These are phyloP conservation scores for Elysia crispata DNA, from an alignment of 2,888 invertebrate species.

Conservation along the genomic window DNA sequence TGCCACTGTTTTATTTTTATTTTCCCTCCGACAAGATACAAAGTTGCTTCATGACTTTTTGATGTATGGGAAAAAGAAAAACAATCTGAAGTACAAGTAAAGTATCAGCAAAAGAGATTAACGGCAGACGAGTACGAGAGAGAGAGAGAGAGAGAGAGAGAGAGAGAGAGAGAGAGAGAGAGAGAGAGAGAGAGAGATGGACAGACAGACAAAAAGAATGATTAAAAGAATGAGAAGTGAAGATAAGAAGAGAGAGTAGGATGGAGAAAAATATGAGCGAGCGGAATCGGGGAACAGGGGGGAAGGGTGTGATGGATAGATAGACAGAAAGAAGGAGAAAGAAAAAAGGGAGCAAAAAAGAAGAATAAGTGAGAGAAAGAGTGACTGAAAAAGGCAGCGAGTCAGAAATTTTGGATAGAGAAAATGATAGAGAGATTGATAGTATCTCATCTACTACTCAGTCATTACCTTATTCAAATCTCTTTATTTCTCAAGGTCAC, in stretches of 20 bases:
- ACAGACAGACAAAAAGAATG: background rate
- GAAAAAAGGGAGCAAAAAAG: background rate
- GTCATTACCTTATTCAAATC: no score
- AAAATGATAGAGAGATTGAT: background rate
- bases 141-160: background rate
- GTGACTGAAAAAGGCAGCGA: no score
- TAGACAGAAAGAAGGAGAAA: conserved; percentile 11
- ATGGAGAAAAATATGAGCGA: background rate
- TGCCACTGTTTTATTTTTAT: no score
- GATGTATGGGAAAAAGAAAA: no score
- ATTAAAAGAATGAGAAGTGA: no score
- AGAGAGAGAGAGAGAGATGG: conserved; percentile 24
- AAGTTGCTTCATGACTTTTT: no score
- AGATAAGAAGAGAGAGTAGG: background rate
- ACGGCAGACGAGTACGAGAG: background rate
- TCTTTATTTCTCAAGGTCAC: no score
- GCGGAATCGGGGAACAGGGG: background rate
- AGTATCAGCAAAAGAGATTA: background rate
- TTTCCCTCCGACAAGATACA: no score
- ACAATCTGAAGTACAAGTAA: no score
- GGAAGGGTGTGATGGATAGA: no score
- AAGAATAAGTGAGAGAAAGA: background rate
- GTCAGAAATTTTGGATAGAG: background rate
- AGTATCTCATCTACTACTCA: no score
- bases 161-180: no score